Conservation (phyloP, 2,888 invertebrate species). For the Yponomeuta cagnagella region DNA sequence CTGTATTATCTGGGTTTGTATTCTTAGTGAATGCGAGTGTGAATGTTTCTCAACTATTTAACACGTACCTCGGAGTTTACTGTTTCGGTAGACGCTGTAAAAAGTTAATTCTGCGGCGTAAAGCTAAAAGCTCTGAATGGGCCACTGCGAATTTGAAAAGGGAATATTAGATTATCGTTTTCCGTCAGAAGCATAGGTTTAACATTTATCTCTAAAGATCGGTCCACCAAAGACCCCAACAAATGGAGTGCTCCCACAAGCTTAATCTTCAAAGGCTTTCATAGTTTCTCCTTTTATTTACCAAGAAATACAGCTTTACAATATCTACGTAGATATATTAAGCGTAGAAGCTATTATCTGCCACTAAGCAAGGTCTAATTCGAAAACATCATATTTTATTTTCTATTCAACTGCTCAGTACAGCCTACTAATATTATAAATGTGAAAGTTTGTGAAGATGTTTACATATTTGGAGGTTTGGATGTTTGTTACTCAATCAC, state of each 20-base stretch:
- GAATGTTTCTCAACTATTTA: not conserved
- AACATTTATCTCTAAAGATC: not conserved
- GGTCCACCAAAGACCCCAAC: not conserved
- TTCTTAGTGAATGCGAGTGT: not conserved
- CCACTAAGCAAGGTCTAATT: too few species aligned
- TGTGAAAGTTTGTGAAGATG: too few species aligned
- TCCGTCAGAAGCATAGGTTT: not conserved
- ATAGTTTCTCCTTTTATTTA: not conserved
- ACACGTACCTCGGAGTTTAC: not conserved
- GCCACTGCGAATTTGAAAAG: not conserved
- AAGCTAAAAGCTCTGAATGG: conserved; percentile 17
- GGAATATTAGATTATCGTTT: conserved; percentile 14
- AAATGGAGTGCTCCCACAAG: not conserved
- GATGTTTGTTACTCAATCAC: too few species aligned
- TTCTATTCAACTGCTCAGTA: too few species aligned
- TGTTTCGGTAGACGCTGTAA: not conserved
- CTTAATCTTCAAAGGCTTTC: not conserved
- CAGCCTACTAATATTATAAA: too few species aligned
- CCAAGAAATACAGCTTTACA: not conserved
- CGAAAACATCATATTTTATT: too few species aligned
- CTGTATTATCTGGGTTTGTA: too few species aligned
- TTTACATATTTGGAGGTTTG: too few species aligned
- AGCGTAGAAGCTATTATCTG: too few species aligned
- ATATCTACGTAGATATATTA: too few species aligned
- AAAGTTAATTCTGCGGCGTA: not conserved